Base-by-base conservation (phyloP, 2,888 invertebrate genomes). In the Podotricha telesiphe region DNA sequence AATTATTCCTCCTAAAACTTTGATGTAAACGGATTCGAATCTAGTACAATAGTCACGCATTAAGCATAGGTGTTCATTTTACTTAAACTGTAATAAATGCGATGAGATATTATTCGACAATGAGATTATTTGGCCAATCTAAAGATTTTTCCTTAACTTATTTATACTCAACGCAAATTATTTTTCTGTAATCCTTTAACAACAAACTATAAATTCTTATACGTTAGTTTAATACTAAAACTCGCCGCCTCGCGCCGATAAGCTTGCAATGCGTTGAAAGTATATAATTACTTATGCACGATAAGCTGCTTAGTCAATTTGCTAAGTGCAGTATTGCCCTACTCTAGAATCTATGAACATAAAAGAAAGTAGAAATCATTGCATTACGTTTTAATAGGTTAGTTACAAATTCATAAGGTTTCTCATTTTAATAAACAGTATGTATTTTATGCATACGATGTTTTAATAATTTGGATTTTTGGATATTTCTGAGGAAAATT, bases 271-370 rank as follows among this genome's bases (percentile, higher is more conserved):
- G 7, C 22, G 47, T 48, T 48, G 22, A 58, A 50, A 58, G 48
- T 37, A 51, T 51, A 28, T n/a, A 65, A 22, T 40, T 55, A 40
- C 34, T 28, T 59, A 34, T 64, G 55, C 64, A 64, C 58, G 50
- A 48, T 58, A 59, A 37, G 42, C n/a, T 59, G 45, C 45, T 59
- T 22, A 59, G 59, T 45, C 22, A 45, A 45, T 45, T 45, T 59
- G 11, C 45, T 59, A 28, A 59, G 45, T 28, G 11, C 34, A 55
- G 17, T 55, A 55, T 55, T 55, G 17, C 55, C 34, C 11, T 34
- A 55, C 37, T 11, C 17, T 37, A 55, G 17, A 0, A 11, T 13
- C 34, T 34, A 37, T 55, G 17, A 55, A 17, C 17, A 55, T 55
- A 17, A 55, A 34, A 53, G 53, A 53, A 37, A 37, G 13, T 34